These are phyloP conservation scores for Eupelmus urozonus DNA, from an alignment of 2,888 invertebrate species.

Conservation along the genomic window DNA sequence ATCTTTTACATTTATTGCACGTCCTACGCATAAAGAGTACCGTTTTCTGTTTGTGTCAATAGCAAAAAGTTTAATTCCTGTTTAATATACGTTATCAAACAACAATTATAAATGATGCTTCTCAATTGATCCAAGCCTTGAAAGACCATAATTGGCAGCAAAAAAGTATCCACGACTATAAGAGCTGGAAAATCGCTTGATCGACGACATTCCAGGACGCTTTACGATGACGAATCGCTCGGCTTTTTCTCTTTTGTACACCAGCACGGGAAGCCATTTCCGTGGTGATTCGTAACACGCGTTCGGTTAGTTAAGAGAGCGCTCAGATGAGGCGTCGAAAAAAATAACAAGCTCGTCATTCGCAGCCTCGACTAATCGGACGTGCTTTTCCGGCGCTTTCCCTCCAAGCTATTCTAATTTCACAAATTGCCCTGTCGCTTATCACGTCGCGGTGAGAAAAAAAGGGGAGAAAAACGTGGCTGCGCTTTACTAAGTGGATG, in stretches of 20 bases:
- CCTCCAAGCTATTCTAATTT: slow-evolving; percentile 40
- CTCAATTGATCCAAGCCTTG: too few species aligned
- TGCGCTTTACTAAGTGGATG: neutral
- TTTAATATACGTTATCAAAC: too few species aligned
- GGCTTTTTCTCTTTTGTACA: slow-evolving; percentile 9
- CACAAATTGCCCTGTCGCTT: slow-evolving; percentile 40
- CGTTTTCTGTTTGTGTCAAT: too few species aligned
- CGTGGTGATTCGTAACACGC: slow-evolving; percentile 25
- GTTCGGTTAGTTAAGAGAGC: neutral
- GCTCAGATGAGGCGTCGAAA: too few species aligned
- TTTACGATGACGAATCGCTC: slow-evolving; percentile 26
- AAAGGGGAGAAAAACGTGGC: neutral
- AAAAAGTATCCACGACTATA: neutral
- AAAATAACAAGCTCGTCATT: neutral
- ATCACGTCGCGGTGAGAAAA: neutral
- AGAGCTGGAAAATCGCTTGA: slow-evolving; percentile 11
- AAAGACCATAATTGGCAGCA: neutral
- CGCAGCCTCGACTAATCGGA: neutral
- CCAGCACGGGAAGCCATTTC: slow-evolving; percentile 26
- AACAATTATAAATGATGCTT: too few species aligned
- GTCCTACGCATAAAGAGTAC: too few species aligned
- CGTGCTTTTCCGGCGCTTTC: slow-evolving; percentile 18
- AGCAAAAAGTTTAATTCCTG: too few species aligned
- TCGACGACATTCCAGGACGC: neutral
- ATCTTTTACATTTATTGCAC: too few species aligned